Evolutionary conservation across 2,888 invertebrate species (phyloP).

Genomic region (Periphyllus acericola): DNA sequence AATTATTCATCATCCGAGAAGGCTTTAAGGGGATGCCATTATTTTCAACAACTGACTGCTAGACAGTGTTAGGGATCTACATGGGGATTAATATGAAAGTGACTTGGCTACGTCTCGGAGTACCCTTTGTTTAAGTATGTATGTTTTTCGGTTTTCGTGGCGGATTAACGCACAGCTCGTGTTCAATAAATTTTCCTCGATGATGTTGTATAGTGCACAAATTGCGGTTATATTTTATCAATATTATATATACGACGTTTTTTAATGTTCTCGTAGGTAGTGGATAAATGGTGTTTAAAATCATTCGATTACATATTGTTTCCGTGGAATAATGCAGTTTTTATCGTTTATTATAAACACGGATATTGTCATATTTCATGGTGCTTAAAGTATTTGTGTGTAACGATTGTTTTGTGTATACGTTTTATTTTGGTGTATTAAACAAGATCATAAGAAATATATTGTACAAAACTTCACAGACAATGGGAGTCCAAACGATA

Average conservation of each 20-base stretch:
- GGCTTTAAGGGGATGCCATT: background rate
- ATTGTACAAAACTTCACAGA: no score
- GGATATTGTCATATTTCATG: no score
- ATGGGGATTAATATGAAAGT: background rate
- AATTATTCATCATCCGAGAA: background rate
- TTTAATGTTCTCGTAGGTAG: no score
- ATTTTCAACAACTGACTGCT: background rate
- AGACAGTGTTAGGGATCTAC: background rate
- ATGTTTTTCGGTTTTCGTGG: constrained; percentile 2
- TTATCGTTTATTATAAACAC: no score
- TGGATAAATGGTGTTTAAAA: no score
- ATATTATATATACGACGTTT: background rate
- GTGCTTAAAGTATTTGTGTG: no score
- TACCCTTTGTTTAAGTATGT: constrained; percentile 12
- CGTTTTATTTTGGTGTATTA: no score
- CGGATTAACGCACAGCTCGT: background rate
- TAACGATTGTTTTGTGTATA: no score
- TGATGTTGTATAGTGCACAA: background rate
- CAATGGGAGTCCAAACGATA: no score
- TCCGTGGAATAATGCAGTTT: no score
- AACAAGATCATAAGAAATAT: no score
- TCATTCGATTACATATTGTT: no score
- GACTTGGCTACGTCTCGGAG: background rate
- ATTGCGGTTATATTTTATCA: background rate
- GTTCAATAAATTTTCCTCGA: constrained; percentile 23